These are phyloP conservation scores for Melanostigma gelatinosum DNA, from an alignment of 2,113 vertebrate species.

Conservation along the genomic window DNA sequence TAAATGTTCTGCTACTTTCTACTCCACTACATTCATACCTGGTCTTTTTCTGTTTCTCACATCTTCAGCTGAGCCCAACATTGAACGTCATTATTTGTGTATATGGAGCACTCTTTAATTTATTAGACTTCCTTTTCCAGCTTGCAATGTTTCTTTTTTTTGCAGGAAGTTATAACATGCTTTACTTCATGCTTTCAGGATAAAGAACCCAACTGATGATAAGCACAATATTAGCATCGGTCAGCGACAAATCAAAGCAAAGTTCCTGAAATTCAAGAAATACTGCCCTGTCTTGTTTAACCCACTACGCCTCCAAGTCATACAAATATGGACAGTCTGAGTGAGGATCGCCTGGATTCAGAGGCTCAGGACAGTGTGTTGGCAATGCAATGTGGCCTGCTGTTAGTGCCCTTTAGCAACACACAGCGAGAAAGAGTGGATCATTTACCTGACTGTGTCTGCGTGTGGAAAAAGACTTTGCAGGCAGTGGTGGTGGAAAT, in stretches of 20 bases:
- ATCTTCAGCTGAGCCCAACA: background rate
- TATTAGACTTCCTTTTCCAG: background rate
- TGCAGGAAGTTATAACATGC: background rate
- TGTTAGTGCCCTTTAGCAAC: background rate
- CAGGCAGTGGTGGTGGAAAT: conserved; percentile 92
- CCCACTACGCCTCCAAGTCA: conserved; percentile 34
- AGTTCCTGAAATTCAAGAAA: background rate
- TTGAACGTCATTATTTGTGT: background rate
- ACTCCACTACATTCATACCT: background rate
- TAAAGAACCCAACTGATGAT: background rate
- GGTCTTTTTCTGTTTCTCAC: background rate
- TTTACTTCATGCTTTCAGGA: background rate
- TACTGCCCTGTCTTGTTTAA: background rate
- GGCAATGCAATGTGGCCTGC: background rate
- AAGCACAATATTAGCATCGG: background rate
- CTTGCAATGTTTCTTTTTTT: background rate
- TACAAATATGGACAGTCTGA: background rate
- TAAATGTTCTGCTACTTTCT: background rate
- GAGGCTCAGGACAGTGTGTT: background rate
- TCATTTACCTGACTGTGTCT: conserved; percentile 90
- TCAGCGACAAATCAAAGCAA: background rate
- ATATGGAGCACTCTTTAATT: background rate
- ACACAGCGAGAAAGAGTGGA: background rate
- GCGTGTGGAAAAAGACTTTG: conserved; percentile 89
- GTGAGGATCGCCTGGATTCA: background rate